Evolutionary conservation across 2,888 invertebrate species (phyloP).

Genomic region (Caenorhabditis sp.): DNA sequence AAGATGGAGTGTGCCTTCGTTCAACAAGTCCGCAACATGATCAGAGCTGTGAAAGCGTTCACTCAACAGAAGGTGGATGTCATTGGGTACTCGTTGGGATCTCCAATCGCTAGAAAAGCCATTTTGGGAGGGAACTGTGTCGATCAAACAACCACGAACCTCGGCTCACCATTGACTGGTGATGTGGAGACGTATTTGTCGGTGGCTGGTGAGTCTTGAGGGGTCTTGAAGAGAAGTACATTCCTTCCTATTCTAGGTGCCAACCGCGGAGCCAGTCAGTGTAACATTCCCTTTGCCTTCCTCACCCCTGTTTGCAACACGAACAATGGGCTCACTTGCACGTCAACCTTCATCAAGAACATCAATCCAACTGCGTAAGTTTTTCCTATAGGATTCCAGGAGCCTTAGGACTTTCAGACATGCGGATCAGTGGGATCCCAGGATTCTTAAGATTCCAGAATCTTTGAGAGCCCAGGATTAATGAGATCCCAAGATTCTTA

Average conservation of each 20-base stretch:
- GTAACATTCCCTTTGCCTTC: constrained; percentile 67
- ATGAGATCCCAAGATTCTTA: too few species aligned
- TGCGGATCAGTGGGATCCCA: too few species aligned
- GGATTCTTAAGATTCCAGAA: too few species aligned
- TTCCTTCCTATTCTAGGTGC: constrained; percentile 60
- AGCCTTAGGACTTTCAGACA: too few species aligned
- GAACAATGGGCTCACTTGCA: constrained; percentile 76
- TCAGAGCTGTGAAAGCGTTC: constrained; percentile 74
- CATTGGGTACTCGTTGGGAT: constrained; percentile 80
- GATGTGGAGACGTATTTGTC: constrained; percentile 76
- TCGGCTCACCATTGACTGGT: constrained; percentile 74
- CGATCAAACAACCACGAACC: constrained; percentile 68
- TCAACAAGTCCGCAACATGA: constrained; percentile 73
- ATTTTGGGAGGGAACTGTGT: constrained; percentile 72
- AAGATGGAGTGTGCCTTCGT: constrained; percentile 76
- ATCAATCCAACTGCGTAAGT: constrained; percentile 67
- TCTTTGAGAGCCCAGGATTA: too few species aligned
- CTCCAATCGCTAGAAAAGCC: constrained; percentile 78
- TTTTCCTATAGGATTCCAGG: constrained; percentile 5
- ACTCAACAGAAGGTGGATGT: constrained; percentile 72
- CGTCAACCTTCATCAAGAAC: constrained; percentile 73
- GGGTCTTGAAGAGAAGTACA: too few species aligned
- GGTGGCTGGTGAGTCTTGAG: constrained; percentile 57
- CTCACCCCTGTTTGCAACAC: constrained; percentile 73
- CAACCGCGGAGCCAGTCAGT: constrained; percentile 76